Percentiles rank a stretch among this genome's conserved stretches.
These are phyloP conservation scores for Caenorhabditis parvicauda DNA, from an alignment of 2,888 invertebrate genomes.

Conservation along the genomic window DNA sequence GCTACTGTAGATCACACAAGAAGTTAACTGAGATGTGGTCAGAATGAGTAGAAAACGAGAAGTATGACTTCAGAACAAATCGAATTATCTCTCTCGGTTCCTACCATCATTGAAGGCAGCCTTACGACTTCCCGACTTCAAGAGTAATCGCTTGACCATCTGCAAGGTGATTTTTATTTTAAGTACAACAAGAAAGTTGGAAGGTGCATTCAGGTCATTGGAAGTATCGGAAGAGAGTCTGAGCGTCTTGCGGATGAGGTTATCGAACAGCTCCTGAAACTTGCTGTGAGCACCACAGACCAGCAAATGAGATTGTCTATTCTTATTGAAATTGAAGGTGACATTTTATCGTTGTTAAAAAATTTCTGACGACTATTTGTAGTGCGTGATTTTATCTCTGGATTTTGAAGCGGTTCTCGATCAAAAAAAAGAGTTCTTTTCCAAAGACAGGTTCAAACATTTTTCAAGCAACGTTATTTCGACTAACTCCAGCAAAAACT, in stretches of 20 bases:
- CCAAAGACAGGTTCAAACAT: no score
- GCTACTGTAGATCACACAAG: no score
- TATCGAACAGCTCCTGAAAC: conserved; percentile 38
- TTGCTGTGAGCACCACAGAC: conserved; percentile 15
- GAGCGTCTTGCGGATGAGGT: conserved; percentile 37
- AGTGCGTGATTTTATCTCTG: no score
- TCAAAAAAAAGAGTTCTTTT: no score
- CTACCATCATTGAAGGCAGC: conserved; percentile 21
- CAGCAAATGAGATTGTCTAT: conserved; percentile 30
- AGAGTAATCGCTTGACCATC: conserved; percentile 21
- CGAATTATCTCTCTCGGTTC: conserved; percentile 18
- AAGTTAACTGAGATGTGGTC: no score
- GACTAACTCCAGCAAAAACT: no score
- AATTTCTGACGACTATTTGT: no score
- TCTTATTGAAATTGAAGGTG: conserved; percentile 52
- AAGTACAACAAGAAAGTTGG: no score
- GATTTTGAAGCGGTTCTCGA: no score
- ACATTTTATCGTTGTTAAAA: no score
- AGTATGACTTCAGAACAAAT: conserved; percentile 8
- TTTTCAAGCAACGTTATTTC: no score
- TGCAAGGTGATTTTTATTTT: conserved; percentile 24
- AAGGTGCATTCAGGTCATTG: conserved; percentile 49
- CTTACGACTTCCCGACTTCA: conserved; percentile 15
- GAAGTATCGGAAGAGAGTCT: conserved; percentile 45
- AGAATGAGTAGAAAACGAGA: neutral